These are phyloP conservation scores for Craseonycteris thonglongyai DNA, from an alignment of 2,113 vertebrate species.

Conservation along the genomic window DNA sequence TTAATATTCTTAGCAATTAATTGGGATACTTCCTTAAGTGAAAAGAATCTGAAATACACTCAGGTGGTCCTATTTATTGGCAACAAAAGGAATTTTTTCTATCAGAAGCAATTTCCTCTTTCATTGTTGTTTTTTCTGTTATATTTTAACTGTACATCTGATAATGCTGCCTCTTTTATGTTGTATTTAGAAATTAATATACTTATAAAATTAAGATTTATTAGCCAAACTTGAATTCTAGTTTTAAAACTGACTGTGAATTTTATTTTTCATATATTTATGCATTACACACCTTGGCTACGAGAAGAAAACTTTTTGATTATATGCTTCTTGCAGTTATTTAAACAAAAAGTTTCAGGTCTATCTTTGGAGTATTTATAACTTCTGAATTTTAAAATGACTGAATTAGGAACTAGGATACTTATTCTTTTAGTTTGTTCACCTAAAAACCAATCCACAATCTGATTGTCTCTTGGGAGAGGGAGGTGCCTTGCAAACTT, in stretches of 20 bases:
- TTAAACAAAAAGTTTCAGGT: slow-evolving; percentile 76
- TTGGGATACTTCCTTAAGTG: slow-evolving; percentile 75
- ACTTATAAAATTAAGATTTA: slow-evolving; percentile 80
- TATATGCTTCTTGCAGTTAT: slow-evolving; percentile 80
- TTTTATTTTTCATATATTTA: slow-evolving; percentile 88
- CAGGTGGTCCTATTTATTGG: slow-evolving; percentile 90
- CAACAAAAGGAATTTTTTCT: slow-evolving; percentile 86
- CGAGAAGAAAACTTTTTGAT: slow-evolving; percentile 72
- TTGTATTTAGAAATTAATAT: slow-evolving; percentile 82
- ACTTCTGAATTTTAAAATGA: slow-evolving; percentile 72
- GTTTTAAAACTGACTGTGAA: slow-evolving; percentile 87
- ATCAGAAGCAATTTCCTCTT: slow-evolving; percentile 82
- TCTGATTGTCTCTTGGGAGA: slow-evolving; percentile 74
- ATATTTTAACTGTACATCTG: slow-evolving; percentile 81
- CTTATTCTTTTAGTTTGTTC: slow-evolving; percentile 69
- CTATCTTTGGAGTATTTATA: slow-evolving; percentile 78
- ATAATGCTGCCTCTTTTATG: slow-evolving; percentile 82
- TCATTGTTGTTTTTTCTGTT: slow-evolving; percentile 76
- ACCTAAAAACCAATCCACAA: slow-evolving; percentile 74
- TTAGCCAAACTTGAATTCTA: slow-evolving; percentile 88
- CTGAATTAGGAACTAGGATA: slow-evolving; percentile 69
- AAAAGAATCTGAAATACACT: slow-evolving; percentile 86
- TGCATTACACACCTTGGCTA: slow-evolving; percentile 81
- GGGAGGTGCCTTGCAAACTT: slow-evolving; percentile 83
- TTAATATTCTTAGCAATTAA: slow-evolving; percentile 78